Base-by-base conservation (phyloP, 2,797 vertebrate genomes). In the Xenops minutus region DNA sequence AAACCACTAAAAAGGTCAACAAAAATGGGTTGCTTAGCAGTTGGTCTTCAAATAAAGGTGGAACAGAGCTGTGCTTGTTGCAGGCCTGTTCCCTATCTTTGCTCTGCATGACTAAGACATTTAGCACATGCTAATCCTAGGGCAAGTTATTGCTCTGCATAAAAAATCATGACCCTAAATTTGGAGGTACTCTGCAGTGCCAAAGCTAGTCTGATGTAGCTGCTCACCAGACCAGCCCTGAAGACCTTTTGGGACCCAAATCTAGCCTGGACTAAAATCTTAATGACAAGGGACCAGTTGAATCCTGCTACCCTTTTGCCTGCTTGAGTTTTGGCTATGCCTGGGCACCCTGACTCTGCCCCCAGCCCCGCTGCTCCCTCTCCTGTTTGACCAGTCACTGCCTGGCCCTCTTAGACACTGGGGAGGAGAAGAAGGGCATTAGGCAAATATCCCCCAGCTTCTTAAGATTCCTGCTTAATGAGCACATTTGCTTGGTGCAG, bases 381-480 rank as follows among this genome's bases (percentile, higher is more conserved):
- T 66, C 44, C 34, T n/a, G 23, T 46, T 32, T 0, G 0, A 76
- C 18, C 5, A 6, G 59, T 54, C 36, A 29, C 34, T 59, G 68
- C 76, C 64, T 30, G 44, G 68, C 12, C 69, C 13, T 22, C 27
- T 5, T 4, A 49, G 73, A 90, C 8, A 39, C 48, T 43, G 78
- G 58, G 66, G 62, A 92, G 49, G 49, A 91, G 85, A 86, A 94
- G 78, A 37, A 96, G 58, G 78, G 88, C 86, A 94, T 77, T 92
- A 96, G 85, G 77, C 54, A 93, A 96, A 96, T 94, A 92, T 64
- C 71, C 86, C 55, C 55, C 12, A 32, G 73, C 95, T 88, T 93
- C 93, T 94, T 89, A 88, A 96, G 94, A 97, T 97, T 97, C 95
- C 91, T 96, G 91, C 91, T 78, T 94, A 96, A 96, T 95, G 82